Evolutionary conservation across 2,888 invertebrate species (phyloP), one percentile per base, ranked within the genome.

Genomic region (Rugalucina vietnamica): DNA sequence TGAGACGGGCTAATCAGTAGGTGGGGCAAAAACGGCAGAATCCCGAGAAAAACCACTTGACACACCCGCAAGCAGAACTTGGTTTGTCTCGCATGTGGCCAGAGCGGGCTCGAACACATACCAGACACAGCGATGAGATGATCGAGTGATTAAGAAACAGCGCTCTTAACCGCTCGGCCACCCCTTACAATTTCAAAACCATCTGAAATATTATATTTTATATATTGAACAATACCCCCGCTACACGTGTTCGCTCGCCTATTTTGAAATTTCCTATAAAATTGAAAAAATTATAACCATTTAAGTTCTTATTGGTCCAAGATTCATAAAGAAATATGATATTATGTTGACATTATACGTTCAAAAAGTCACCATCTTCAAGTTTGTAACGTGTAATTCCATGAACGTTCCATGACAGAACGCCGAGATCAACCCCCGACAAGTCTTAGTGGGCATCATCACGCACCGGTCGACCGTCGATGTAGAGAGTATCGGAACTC

Each of bases 311-410:
- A 27, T 72, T 36, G 10, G 79, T 39, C 72, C 79, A 79, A n/a
- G 79, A 34, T 37, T 79, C 79, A 50, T 50, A 79, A n/a, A 79
- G 36, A 72, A 79, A 79, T 8, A 79, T 54, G 34, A 79, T 79
- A 54, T 43, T 32, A 32, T 57, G 18, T 49, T 57, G 29, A 32
- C 27, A 57, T 12, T 21, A 34, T 27, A n/a, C n/a, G 37, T 27
- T 34, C 10, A 73, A 36, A 73, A 73, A 73, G 29, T 49, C 49
- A 3, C 4, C 21, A 39, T 73, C 73, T 73, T 73, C 73, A 43
- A 73, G 49, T 29, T 73, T 73, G n/a, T 34, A 3, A n/a, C 24
- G 43, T 3, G 43, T 49, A 36, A 73, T 29, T 18, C 73, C 73
- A 24, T 73, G 24, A 5, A 39, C n/a, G n/a, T n/a, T n/a, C n/a